Percentiles rank a stretch among this genome's conserved stretches.
Evolutionary conservation across 2,888 invertebrate genomes (phyloP).

Genomic region (Chloroclysta siterata): DNA sequence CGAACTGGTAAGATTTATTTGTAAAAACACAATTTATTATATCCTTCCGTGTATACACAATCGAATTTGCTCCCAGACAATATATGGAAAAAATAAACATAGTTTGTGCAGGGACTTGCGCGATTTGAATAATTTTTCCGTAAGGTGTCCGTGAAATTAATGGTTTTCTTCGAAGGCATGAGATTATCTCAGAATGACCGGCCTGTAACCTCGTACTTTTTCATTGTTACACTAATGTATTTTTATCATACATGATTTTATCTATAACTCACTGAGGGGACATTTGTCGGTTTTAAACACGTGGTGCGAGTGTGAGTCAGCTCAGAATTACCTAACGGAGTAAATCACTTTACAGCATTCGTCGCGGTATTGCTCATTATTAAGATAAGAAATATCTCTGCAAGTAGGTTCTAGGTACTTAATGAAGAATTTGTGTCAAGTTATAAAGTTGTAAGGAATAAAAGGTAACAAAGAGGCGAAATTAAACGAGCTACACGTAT

Average conservation of each 20-base stretch:
- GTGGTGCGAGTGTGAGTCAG: slow-evolving; percentile 24
- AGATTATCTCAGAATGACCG: not conserved
- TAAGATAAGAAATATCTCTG: not conserved
- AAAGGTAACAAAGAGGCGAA: not conserved
- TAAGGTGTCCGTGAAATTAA: slow-evolving; percentile 1
- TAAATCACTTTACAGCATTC: slow-evolving; percentile 28
- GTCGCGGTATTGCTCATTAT: slow-evolving; percentile 15
- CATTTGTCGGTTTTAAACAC: no score
- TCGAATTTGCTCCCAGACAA: slow-evolving; percentile 1
- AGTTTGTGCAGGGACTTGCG: not conserved
- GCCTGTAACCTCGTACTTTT: not conserved
- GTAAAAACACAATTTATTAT: slow-evolving; percentile 12
- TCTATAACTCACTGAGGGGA: no score
- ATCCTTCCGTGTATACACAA: slow-evolving; percentile 8
- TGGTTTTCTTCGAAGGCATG: not conserved
- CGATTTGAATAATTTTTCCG: not conserved
- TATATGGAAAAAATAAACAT: not conserved
- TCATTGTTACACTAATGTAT: not conserved
- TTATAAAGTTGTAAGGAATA: not conserved
- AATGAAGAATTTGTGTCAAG: not conserved
- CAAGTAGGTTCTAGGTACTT: not conserved
- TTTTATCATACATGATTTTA: not conserved
- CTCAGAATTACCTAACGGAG: slow-evolving; percentile 27
- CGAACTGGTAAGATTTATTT: slow-evolving; percentile 8
- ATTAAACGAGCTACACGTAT: not conserved